These are phyloP conservation scores for Lutjanus campechanus DNA, from an alignment of 2,797 vertebrate genomes.

Conservation along the genomic window DNA sequence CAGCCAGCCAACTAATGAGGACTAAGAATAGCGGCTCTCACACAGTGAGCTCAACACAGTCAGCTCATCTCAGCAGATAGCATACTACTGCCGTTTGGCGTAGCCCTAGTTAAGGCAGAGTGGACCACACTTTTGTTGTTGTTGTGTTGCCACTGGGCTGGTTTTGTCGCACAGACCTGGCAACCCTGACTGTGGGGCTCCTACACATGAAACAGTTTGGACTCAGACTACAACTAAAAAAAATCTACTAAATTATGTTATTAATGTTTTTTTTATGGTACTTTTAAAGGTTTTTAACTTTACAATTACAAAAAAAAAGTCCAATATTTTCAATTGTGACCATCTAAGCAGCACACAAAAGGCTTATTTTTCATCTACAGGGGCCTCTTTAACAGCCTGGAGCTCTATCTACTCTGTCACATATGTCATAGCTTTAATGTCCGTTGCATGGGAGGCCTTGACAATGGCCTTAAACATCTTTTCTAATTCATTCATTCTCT, in stretches of 20 bases:
- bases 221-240: background rate
- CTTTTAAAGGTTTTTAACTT: background rate
- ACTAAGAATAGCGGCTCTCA: constrained; percentile 55
- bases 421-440: background rate
- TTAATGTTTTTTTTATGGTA: background rate
- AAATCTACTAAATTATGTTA: background rate
- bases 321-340: background rate
- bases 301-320: background rate
- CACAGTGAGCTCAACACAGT: constrained; percentile 7
- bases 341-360: background rate
- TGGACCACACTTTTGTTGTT: no score
- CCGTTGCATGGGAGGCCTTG: background rate
- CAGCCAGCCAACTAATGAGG: constrained; percentile 46
- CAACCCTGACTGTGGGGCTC: background rate
- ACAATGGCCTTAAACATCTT: background rate
- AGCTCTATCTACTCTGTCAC: background rate
- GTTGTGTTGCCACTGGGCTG: background rate
- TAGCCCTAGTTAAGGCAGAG: background rate
- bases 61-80: constrained; percentile 4
- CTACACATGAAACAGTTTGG: no score
- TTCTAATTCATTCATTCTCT: constrained; percentile 3
- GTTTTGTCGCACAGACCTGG: background rate
- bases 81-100: background rate
- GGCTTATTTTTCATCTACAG: background rate
- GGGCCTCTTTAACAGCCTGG: background rate